phyloP scores from a whole-genome alignment of 2,797 vertebrate genomes.

The Lagocephalus sceleratus region DNA sequence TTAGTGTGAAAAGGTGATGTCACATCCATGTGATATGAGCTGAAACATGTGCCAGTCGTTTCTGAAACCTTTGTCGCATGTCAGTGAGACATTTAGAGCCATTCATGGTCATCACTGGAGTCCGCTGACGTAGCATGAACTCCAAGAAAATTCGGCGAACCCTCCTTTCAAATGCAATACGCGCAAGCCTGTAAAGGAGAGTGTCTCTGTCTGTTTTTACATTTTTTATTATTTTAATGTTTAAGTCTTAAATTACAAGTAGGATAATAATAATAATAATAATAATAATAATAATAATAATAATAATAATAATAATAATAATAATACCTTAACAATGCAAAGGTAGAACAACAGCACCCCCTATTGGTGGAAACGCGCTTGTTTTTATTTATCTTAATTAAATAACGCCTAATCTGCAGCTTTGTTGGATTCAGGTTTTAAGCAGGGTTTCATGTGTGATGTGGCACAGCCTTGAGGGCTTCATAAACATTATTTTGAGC shows the following conservation, averaged over 20 bases:
- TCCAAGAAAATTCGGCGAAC: not conserved
- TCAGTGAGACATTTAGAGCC: conserved; percentile 6
- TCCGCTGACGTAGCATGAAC: no score
- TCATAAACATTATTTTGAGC: not conserved
- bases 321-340: no score
- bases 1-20: conserved; percentile 23
- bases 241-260: no score
- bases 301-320: no score
- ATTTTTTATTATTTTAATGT: no score
- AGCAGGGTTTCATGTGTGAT: no score
- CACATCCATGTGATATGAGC: not conserved
- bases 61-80: not conserved
- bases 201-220: not conserved
- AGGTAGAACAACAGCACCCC: conserved; percentile 19
- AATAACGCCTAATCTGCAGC: not conserved
- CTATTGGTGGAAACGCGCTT: conserved; percentile 17
- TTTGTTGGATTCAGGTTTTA: no score
- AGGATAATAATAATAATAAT: no score
- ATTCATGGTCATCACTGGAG: not conserved
- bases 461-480: no score
- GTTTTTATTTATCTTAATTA: not conserved
- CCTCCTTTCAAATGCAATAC: not conserved
- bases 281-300: no score
- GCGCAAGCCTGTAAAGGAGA: not conserved
- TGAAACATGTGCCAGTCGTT: not conserved